Percentiles rank a stretch among this genome's conserved stretches.
Conservation (phyloP, 2,888 invertebrate genomes). For the Chymomyza procnemis region DNA sequence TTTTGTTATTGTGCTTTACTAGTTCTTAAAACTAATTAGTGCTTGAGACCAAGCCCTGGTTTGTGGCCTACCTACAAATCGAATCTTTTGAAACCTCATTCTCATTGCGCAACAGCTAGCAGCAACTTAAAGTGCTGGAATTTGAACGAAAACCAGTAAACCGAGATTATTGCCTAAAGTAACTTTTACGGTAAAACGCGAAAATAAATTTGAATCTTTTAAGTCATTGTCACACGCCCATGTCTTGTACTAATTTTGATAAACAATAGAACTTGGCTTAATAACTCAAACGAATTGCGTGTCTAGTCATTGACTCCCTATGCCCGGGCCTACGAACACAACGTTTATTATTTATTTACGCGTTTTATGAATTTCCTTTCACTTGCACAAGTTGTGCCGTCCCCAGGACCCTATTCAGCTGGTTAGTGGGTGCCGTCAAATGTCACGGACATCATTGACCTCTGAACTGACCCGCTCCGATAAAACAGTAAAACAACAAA, state of each 20-base stretch:
- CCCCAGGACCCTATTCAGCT: neutral
- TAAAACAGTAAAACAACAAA: neutral
- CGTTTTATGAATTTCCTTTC: slow-evolving; percentile 51
- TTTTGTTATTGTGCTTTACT: no score
- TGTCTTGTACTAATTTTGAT: neutral
- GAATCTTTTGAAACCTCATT: no score
- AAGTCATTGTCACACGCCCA: slow-evolving; percentile 12
- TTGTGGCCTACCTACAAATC: no score
- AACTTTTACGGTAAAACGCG: slow-evolving; percentile 21
- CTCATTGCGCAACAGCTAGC: no score
- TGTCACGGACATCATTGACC: neutral
- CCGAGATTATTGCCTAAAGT: no score
- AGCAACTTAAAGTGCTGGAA: no score
- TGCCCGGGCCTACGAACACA: slow-evolving; percentile 2
- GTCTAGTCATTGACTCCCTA: neutral
- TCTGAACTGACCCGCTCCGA: neutral
- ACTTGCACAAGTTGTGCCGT: neutral
- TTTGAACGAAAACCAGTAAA: no score
- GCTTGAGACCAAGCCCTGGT: no score
- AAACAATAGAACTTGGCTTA: neutral
- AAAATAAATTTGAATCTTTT: slow-evolving; percentile 20
- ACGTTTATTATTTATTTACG: slow-evolving; percentile 65
- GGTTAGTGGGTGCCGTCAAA: neutral
- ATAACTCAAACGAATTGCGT: slow-evolving; percentile 1
- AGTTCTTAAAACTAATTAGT: no score